Evolutionary conservation across 2,888 invertebrate genomes (phyloP), one percentile per base, ranked within the genome.

Genomic region (Pinctada fucata): DNA sequence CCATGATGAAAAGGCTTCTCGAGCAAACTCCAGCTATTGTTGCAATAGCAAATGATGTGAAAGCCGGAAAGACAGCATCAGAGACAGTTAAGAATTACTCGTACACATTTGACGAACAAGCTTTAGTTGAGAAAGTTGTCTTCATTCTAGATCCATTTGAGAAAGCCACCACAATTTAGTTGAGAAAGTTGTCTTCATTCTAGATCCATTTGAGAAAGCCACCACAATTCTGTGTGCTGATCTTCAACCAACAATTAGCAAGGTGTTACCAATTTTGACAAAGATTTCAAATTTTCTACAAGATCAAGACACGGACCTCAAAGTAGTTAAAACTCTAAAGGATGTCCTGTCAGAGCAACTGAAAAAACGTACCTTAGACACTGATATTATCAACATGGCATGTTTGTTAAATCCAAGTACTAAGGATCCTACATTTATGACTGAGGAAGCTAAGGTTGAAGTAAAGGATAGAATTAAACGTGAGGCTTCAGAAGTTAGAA

Each of bases 1-100:
- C 2, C 2, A 79, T 82, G 79, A 65, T 77, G 10, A 10, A 75
- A 45, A 63, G 79, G 65, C 67, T 81, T 16, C n/a, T 69, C 0
- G 66, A 82, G 31, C 79, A 75, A 13, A 69, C 66, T 2, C 77
- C 75, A 45, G 75, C 75, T 8, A 3, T 82, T 2, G 63, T 75
- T 49, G 78, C 82, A 48, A 51, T 76, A 16, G 71, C 75, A 2
- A 69, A 51, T 50, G 79, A 79, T 49, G 47, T 58, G n/a, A 4
- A 2, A 10, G 8, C 48, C 3, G 45, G 65, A 48, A 73, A 73
- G 48, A 4, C n/a, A 50, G 65, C 65, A 3, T 5, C 4, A 10
- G 13, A n/a, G 6, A 75, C 68, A 10, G n/a, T 75, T 8, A 16
- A 10, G 13, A 75, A 75, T n/a, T 75, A 68, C 52, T 5, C 68